Percentiles rank a stretch among this genome's conserved stretches.
These are phyloP conservation scores for Metridium senile DNA, from an alignment of 92 coral and sea anemone species.

Conservation along the genomic window DNA sequence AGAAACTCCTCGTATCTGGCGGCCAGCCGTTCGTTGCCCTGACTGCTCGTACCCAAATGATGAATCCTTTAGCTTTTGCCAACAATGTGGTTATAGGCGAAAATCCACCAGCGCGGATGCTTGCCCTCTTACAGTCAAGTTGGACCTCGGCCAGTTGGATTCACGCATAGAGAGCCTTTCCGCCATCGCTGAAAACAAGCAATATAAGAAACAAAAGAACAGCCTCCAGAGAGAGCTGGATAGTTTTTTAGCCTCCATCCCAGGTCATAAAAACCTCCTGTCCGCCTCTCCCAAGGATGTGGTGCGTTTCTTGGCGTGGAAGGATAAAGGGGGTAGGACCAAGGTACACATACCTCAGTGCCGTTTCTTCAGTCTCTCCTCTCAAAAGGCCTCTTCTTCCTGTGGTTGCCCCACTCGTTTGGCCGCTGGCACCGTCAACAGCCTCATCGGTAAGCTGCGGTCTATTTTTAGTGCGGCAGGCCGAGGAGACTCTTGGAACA, in stretches of 20 bases:
- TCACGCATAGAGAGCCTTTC: no score
- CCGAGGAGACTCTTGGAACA: slow-evolving; percentile 43
- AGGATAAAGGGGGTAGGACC: no score
- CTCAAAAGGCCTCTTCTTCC: neutral
- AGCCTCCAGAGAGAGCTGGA: no score
- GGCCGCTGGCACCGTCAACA: slow-evolving; percentile 54
- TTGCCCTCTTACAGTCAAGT: neutral
- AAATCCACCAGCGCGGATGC: neutral
- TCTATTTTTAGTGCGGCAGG: slow-evolving; percentile 34
- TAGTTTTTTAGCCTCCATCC: no score
- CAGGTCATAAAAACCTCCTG: no score
- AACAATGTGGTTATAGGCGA: slow-evolving; percentile 53
- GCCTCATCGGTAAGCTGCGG: slow-evolving; percentile 13
- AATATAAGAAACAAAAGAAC: no score
- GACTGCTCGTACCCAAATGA: slow-evolving; percentile 59
- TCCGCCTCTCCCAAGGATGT: no score
- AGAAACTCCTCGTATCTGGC: slow-evolving; percentile 47
- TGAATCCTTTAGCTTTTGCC: slow-evolving; percentile 43
- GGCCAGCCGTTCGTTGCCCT: slow-evolving; percentile 51
- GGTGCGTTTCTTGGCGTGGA: no score
- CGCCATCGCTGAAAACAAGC: no score
- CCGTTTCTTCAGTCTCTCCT: no score
- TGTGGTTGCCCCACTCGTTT: slow-evolving; percentile 40
- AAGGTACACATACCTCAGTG: no score
- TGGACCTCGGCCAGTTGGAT: slow-evolving; percentile 12